Base-by-base conservation (phyloP, 1,140 invertebrate genomes). In the Plectrocnemia conspersa region DNA sequence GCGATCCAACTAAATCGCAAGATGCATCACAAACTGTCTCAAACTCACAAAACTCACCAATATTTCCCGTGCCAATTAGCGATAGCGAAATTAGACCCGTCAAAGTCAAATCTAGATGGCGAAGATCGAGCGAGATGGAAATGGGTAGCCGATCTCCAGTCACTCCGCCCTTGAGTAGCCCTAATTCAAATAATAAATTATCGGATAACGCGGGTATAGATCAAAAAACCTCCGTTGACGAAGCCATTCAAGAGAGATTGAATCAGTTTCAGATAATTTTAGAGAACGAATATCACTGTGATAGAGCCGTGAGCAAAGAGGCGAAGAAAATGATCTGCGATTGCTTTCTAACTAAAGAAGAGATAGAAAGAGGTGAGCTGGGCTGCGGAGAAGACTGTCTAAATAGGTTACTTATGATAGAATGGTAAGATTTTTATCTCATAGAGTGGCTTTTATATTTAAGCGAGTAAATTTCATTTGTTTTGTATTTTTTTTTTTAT, bases 331-430 rank as follows among this genome's bases (percentile, higher is more conserved):
- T 98, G 93, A 80, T 89, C 15, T 98, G 96, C 74, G 94, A 98
- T 72, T 98, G 95, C 73, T 88, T 88, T 63, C 75, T 93, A 52
- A 91, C 89, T 3, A 85, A 87, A 69, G 91, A 94, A 66, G 94
- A 97, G 62, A 79, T 91, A 52, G 79, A 82, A 24, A 73, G 85
- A 54, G 91, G 90, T 1, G 85, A 93, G 69, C 72, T 83, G 21
- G 92, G 91, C 24, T 98, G 95, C 76, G 91, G 91, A 0, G 90
- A 94, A 66, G 93, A 97, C 72, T 98, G 96, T 76, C 80, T 98
- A 3, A 98, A 98, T 77, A 83, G 93, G 68, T 80, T 98, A 68
- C 81, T 98, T 3, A 93, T 97, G 86, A 97, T 98, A 69, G 96
- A 98, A 84, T 98, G 95, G 91, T 92, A 78, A 76, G 68, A 61